Evolutionary conservation across 2,797 vertebrate genomes (phyloP), one percentile per base, ranked within the genome.

Genomic region (Coluber constrictor): DNA sequence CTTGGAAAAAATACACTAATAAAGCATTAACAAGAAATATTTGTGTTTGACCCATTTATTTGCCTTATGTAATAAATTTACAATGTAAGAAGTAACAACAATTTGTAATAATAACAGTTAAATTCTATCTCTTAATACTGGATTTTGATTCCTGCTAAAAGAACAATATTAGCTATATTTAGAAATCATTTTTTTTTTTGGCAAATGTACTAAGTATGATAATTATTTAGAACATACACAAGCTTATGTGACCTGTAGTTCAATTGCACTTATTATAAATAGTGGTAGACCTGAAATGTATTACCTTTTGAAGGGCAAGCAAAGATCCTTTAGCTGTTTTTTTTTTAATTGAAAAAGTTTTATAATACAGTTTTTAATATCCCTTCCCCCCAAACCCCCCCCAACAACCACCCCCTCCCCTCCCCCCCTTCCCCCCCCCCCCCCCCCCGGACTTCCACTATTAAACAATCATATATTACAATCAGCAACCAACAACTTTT

Each of bases 1-100:
- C 70, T 96, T 98, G 97, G 98, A 98, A 98, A 79, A 98, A 97
- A 97, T 97, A 99, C 98, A 99, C 98, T 99, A 99, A 99, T 99
- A 98, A 98, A 98, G 98, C 98, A 98, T 98, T 98, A 99, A 99
- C 98, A 98, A 97, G 97, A 97, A 98, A 97, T 94, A 61, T 92
- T 88, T 79, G 95, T 91, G 92, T 97, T 95, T 96, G 8, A 90
- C 86, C 87, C 93, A 61, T 96, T 97, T 94, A 96, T 74, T 43
- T 86, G 70, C 91, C 87, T 74, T 92, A 2, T 0, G 11, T 87
- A 61, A 54, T 70, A 87, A 87, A 13, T 91, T 7, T 32, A 7
- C 0, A 63, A 89, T n/a, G 10, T 8, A 37, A 92, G n/a, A 61
- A 91, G 2, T 43, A 0, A 0, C 5, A 91, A 2, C 87, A 57